A percentile compares a stretch with the other conserved stretches of the same genome.
Conservation (phyloP, 2,113 vertebrate species). For the Myotis lucifugus region DNA sequence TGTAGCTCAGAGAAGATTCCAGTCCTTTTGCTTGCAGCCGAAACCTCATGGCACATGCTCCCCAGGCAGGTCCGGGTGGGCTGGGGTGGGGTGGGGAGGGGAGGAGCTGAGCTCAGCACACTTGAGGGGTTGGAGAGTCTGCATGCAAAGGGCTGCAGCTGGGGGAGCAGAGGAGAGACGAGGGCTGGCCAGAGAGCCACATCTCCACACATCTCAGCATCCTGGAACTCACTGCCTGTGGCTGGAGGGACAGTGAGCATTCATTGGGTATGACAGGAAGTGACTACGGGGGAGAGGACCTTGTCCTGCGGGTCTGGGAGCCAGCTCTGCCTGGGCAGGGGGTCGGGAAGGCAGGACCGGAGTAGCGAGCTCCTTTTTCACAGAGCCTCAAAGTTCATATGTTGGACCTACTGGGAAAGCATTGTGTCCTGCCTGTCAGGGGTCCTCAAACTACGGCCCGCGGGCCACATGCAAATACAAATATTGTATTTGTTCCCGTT, state of each 20-base stretch:
- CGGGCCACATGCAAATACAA: no score
- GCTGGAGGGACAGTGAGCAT: neutral
- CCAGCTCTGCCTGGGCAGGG: neutral
- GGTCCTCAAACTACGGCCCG: no score
- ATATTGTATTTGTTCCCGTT: no score
- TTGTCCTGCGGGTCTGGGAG: neutral
- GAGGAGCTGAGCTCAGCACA: neutral
- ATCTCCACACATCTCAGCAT: neutral
- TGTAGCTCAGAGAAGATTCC: conserved; percentile 17
- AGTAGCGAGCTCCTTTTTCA: neutral
- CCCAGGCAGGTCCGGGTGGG: neutral
- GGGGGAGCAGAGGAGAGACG: neutral
- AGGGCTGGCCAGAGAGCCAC: neutral
- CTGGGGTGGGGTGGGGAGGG: neutral
- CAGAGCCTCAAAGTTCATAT: neutral
- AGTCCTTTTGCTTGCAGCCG: neutral
- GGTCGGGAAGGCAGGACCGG: neutral
- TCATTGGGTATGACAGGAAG: neutral
- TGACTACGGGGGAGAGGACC: neutral
- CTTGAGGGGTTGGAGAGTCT: neutral
- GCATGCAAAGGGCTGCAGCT: neutral
- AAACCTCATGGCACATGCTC: neutral
- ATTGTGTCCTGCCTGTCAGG: neutral
- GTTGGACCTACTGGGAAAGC: neutral
- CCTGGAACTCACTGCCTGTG: neutral